A percentile compares a stretch with the other conserved stretches of the same genome.
Conservation (phyloP, 2,113 vertebrate species). For the Crotalus tigris region DNA sequence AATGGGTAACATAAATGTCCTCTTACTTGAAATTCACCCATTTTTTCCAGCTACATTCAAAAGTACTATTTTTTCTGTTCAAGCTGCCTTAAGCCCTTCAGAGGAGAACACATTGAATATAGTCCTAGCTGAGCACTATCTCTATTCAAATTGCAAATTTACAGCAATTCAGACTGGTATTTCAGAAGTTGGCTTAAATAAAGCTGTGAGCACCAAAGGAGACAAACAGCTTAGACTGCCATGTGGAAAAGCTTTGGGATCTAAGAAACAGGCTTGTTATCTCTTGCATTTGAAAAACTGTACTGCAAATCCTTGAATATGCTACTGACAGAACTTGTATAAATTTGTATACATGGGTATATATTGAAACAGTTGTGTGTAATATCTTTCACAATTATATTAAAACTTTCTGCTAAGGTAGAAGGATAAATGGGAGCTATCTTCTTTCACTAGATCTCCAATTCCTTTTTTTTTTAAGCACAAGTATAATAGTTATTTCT, state of each 20-base stretch:
- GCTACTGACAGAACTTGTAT: background rate
- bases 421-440: background rate
- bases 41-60: too few relatives aligned
- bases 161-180: too few relatives aligned
- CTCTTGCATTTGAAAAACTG: background rate
- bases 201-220: too few relatives aligned
- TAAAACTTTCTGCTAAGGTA: background rate
- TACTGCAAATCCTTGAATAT: background rate
- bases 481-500: background rate
- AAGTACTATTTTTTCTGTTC: too few relatives aligned
- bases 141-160: too few relatives aligned
- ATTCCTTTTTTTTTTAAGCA: background rate
- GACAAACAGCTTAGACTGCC: background rate
- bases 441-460: constrained; percentile 10
- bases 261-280: background rate
- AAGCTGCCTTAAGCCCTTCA: too few relatives aligned
- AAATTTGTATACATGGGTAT: background rate
- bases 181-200: too few relatives aligned
- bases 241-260: background rate
- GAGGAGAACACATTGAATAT: too few relatives aligned
- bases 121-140: too few relatives aligned
- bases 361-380: background rate
- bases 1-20: too few relatives aligned
- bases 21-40: too few relatives aligned
- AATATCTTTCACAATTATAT: background rate